A percentile compares a stretch with the other conserved stretches of the same genome.
Conservation (phyloP, 1,140 invertebrate genomes). For the Wiebesia pumilae region DNA sequence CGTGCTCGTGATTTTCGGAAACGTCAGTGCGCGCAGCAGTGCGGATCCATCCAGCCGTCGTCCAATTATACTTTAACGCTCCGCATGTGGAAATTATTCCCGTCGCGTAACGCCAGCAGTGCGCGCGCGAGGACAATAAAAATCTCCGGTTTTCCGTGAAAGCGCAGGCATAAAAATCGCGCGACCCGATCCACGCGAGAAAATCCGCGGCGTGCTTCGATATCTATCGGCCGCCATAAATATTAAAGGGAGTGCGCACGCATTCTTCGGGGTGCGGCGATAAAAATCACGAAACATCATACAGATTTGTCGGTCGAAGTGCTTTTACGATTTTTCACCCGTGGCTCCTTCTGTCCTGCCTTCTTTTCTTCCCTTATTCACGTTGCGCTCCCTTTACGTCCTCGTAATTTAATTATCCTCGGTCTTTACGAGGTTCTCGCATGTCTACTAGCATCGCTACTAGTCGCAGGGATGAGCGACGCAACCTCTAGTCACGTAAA, state of each 20-base stretch:
- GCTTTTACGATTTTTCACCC: conserved; percentile 70
- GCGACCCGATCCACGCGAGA: background rate
- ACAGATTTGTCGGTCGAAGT: conserved; percentile 70
- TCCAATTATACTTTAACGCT: conserved; percentile 51
- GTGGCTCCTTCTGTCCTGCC: background rate
- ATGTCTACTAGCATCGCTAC: background rate
- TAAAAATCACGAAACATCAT: conserved; percentile 71
- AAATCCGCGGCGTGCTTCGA: background rate
- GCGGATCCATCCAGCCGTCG: background rate
- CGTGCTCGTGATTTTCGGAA: conserved; percentile 41
- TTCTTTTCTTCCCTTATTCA: conserved; percentile 26
- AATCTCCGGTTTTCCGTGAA: conserved; percentile 46
- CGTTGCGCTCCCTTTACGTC: conserved; percentile 59
- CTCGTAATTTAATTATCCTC: conserved; percentile 70
- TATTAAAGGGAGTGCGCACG: conserved; percentile 3
- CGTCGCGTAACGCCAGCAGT: conserved; percentile 23
- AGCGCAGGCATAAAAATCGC: conserved; percentile 43
- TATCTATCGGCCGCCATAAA: background rate
- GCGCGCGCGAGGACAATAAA: conserved; percentile 35
- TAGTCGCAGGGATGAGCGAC: background rate
- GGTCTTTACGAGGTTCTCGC: conserved; percentile 57
- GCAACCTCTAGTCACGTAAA: background rate
- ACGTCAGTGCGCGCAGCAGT: background rate
- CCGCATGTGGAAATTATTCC: conserved; percentile 46
- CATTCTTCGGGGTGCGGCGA: conserved; percentile 53